Evolutionary conservation across 1,140 invertebrate genomes (phyloP), one percentile per base, ranked within the genome.

Genomic region (Euschistus heros): DNA sequence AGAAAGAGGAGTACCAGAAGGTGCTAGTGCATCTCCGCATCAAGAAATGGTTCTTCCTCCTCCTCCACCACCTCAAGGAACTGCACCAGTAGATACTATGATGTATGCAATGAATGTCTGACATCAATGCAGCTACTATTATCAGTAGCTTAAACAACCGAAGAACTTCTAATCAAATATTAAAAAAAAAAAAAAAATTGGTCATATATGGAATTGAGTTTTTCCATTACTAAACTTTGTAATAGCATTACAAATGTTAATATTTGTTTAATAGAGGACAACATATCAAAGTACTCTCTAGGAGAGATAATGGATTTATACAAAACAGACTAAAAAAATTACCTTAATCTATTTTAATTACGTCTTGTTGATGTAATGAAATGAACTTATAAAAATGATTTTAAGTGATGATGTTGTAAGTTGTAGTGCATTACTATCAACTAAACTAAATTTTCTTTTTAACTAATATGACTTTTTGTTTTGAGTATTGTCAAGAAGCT

Each of bases 51-150:
- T 30, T 20, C 64, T 33, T 44, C 55, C 22, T 65, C 66, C 20
- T 62, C 60, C 22, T 20, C 60, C 60, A 44, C 57, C 66, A 18
- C 61, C 20, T 2, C 71, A 72, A 26, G 72, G 69, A 0, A 71
- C 69, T 65, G 67, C 73, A 63, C 68, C 70, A 18, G 72, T 72
- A 67, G 72, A 74, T 50, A 74, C 75, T 15, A 75, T 78, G 14
- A 78, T 76, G 66, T 78, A 78, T 69, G 75, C 77, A 26, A 78
- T 78, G 77, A 78, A 78, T 65, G 76, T 78, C 73, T 78, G 77
- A 78, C 76, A 72, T 54, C 63, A 68, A 26, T 68, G 62, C 20
- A 60, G 59, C 65, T 66, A 66, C 65, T 66, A 62, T 62, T 66
- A 66, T 62, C 65, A 66, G 65, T 66, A 66, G 60, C 65, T 57